A percentile compares a stretch with the other conserved stretches of the same genome.
Conservation (phyloP, 2,888 invertebrate species). For the Glyphotaelius pellucidus region DNA sequence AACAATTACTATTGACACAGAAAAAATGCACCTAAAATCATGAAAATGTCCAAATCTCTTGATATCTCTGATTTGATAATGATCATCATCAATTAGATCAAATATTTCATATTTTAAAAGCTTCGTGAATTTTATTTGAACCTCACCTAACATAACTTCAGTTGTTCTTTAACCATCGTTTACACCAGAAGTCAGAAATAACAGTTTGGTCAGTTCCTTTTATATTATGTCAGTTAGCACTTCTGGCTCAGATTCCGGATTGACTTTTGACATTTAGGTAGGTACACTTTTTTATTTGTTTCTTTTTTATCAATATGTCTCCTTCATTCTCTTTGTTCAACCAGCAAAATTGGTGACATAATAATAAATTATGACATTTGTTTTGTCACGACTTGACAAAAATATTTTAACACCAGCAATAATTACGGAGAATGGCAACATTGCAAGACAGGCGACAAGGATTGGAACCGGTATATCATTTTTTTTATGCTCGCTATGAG, state of each 20-base stretch:
- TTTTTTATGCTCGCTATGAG: too few relatives aligned
- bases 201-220: background rate
- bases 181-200: background rate
- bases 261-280: slow-evolving; percentile 13
- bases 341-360: background rate
- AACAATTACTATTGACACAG: too few relatives aligned
- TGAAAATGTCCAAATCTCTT: too few relatives aligned
- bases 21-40: too few relatives aligned
- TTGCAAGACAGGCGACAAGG: too few relatives aligned
- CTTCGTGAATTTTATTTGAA: background rate
- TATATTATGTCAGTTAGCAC: background rate
- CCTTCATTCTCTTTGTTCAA: background rate
- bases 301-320: background rate
- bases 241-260: background rate
- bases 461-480: too few relatives aligned
- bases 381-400: background rate
- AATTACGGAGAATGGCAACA: background rate
- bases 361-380: background rate
- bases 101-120: too few relatives aligned
- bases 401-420: background rate
- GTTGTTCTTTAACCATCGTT: background rate
- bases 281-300: background rate
- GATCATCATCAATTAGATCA: too few relatives aligned
- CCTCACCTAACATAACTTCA: background rate
- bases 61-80: too few relatives aligned